Base-by-base conservation (phyloP, 2,888 invertebrate species). In the Therioaphis trifolii region DNA sequence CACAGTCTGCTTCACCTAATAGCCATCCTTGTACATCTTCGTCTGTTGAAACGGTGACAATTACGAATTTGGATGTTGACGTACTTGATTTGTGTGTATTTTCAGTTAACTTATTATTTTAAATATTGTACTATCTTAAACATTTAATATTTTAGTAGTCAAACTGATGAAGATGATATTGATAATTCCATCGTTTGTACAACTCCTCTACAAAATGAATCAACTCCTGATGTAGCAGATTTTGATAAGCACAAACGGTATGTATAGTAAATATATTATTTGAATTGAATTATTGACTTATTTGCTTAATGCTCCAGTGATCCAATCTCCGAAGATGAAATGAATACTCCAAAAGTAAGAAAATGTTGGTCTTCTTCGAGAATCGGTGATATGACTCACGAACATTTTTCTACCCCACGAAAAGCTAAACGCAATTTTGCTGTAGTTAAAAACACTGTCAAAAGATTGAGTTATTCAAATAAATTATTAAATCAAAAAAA, bases 391-490 rank as follows among this genome's bases (percentile, higher is more conserved):
- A n/a, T n/a, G n/a, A n/a, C n/a, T n/a, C n/a, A n/a, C n/a, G n/a
- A n/a, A n/a, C n/a, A n/a, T n/a, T n/a, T n/a, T n/a, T n/a, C n/a
- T n/a, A n/a, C n/a, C n/a, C n/a, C n/a, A n/a, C n/a, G n/a, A n/a
- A n/a, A n/a, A n/a, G n/a, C n/a, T n/a, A n/a, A n/a, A n/a, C n/a
- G n/a, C n/a, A n/a, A n/a, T n/a, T n/a, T n/a, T n/a, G n/a, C n/a
- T n/a, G n/a, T n/a, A n/a, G n/a, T n/a, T n/a, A n/a, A n/a, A n/a
- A n/a, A n/a, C n/a, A n/a, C n/a, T n/a, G n/a, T n/a, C n/a, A n/a
- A n/a, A n/a, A n/a, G n/a, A n/a, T n/a, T n/a, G n/a, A n/a, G n/a
- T 24, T 69, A 69, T 69, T 18, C 68, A 69, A 69, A 69, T 24
- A 69, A 69, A 69, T 68, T 68, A 18, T 68, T 68, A 68, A 40